phyloP scores from a whole-genome alignment of 2,797 vertebrate species.

The Thalassophryne amazonica region DNA sequence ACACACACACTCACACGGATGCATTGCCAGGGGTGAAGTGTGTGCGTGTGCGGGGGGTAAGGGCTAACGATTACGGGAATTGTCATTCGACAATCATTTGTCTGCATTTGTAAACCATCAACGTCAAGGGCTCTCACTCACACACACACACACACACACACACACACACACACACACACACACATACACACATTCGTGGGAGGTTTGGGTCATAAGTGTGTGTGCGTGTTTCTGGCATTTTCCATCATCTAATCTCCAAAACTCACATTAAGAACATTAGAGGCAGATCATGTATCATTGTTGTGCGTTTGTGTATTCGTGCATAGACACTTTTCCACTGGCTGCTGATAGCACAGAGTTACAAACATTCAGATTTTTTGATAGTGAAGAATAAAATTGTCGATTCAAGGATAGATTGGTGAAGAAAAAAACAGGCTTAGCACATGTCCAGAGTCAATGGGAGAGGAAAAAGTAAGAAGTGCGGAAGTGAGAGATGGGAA shows the following conservation, averaged over 20 bases:
- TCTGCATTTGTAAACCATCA: conserved; percentile 76
- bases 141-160: conserved; percentile 4
- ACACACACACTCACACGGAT: conserved; percentile 31
- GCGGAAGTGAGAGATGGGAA: too few relatives aligned
- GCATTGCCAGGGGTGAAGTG: conserved; percentile 40
- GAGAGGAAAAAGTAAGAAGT: too few relatives aligned
- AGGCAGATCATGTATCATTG: conserved; percentile 69
- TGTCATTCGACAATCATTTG: conserved; percentile 66
- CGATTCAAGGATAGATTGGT: too few relatives aligned
- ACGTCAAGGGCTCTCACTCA: conserved; percentile 45
- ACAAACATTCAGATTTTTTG: too few relatives aligned
- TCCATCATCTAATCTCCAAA: conserved; percentile 60
- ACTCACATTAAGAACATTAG: conserved; percentile 68
- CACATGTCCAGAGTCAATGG: too few relatives aligned
- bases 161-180: conserved; percentile 18
- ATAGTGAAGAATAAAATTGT: too few relatives aligned
- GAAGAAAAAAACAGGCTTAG: too few relatives aligned
- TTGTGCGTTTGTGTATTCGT: conserved; percentile 1
- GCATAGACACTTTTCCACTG: too few relatives aligned
- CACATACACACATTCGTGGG: conserved; percentile 2
- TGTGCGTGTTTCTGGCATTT: conserved; percentile 39
- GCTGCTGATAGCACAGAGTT: too few relatives aligned
- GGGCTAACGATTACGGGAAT: conserved; percentile 66
- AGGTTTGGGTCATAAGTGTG: background rate
- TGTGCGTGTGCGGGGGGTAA: conserved; percentile 22